Percentiles rank a stretch among this genome's conserved stretches.
phyloP scores from a whole-genome alignment of 2,888 invertebrate genomes.

The Agonopterix alstromeriana region DNA sequence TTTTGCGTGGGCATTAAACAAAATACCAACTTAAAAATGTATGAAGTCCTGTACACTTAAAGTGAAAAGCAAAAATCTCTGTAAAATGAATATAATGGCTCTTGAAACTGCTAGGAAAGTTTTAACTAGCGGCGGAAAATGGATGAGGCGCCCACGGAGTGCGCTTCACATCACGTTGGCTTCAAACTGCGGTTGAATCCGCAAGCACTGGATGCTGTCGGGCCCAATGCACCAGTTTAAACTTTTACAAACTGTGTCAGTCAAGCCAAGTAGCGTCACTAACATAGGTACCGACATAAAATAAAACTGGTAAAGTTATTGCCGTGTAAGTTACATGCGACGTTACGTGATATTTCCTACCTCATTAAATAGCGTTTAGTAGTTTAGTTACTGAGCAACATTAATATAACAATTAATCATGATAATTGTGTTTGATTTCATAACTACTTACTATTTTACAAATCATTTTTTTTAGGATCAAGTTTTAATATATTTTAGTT shows the following conservation, averaged over 20 bases:
- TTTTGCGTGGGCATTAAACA: conserved; percentile 26
- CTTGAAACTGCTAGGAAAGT: conserved; percentile 32
- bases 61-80: conserved; percentile 10
- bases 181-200: conserved; percentile 22
- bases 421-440: too few species aligned
- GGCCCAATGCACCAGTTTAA: conserved; percentile 48
- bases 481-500: too few species aligned
- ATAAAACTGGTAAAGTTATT: too few species aligned
- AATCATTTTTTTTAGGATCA: too few species aligned
- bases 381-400: neutral
- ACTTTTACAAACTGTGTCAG: conserved; percentile 29
- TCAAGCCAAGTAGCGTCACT: neutral
- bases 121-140: conserved; percentile 30
- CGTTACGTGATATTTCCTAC: neutral
- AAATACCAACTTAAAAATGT: neutral
- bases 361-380: neutral
- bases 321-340: too few species aligned
- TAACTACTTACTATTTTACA: too few species aligned
- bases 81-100: conserved; percentile 27
- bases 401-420: too few species aligned
- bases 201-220: conserved; percentile 25
- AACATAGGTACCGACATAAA: too few species aligned
- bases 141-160: conserved; percentile 33
- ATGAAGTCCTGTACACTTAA: neutral
- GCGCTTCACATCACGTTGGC: conserved; percentile 21